A percentile compares a stretch with the other conserved stretches of the same genome.
These are phyloP conservation scores for Caenorhabditis imperialis DNA, from an alignment of 2,888 invertebrate species.

Conservation along the genomic window DNA sequence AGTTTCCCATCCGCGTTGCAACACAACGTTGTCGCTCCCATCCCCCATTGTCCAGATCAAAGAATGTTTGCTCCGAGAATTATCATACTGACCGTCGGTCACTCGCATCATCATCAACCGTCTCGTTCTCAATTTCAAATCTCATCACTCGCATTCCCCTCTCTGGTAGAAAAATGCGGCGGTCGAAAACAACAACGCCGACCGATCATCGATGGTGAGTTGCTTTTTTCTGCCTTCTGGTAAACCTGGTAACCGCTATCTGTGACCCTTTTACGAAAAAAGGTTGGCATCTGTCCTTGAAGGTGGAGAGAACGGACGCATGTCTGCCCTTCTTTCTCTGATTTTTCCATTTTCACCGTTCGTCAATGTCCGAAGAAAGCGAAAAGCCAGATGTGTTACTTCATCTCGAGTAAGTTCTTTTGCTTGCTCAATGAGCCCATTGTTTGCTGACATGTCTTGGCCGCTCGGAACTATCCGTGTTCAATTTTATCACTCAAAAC, in stretches of 20 bases:
- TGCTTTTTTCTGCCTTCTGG: neutral
- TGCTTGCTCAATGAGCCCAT: constrained; percentile 51
- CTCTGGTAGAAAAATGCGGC: constrained; percentile 40
- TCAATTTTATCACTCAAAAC: constrained; percentile 27
- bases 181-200: constrained; percentile 45
- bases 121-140: too few species aligned
- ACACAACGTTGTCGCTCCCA: neutral
- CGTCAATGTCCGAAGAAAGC: too few species aligned
- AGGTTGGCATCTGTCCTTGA: too few species aligned
- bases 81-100: constrained; percentile 48
- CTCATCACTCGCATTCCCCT: too few species aligned
- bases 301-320: too few species aligned
- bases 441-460: constrained; percentile 49
- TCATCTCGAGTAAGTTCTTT: too few species aligned
- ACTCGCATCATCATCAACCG: constrained; percentile 43
- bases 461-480: too few species aligned
- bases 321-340: too few species aligned
- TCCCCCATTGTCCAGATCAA: constrained; percentile 12
- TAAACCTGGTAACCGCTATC: neutral
- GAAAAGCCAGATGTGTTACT: too few species aligned
- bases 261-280: constrained; percentile 1
- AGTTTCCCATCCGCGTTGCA: too few species aligned
- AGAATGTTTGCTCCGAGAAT: constrained; percentile 45
- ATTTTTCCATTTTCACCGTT: too few species aligned
- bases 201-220: constrained; percentile 37